These are phyloP conservation scores for Trypoxylon attenuatum DNA, from an alignment of 2,888 invertebrate genomes.

Conservation along the genomic window DNA sequence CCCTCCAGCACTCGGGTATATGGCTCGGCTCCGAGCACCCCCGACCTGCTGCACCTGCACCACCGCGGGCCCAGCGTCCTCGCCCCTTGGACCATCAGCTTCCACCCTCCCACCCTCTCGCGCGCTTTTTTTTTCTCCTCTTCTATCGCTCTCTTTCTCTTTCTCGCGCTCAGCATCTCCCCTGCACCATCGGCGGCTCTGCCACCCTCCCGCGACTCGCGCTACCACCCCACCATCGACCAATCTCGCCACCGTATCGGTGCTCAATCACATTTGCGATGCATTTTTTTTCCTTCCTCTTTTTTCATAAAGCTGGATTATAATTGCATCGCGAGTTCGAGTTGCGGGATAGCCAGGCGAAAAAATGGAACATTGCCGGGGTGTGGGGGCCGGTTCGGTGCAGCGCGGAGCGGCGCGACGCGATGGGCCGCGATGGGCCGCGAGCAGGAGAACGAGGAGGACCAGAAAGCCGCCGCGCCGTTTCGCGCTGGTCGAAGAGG, in stretches of 20 bases:
- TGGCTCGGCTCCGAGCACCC: conserved; percentile 43
- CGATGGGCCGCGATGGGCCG: neutral
- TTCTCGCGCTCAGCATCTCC: conserved; percentile 23
- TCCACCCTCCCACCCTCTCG: conserved; percentile 30
- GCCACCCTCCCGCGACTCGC: conserved; percentile 37
- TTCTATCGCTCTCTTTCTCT: conserved; percentile 12
- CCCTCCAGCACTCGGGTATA: conserved; percentile 42
- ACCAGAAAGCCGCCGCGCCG: conserved; percentile 30
- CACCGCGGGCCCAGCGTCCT: conserved; percentile 46
- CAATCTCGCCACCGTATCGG: conserved; percentile 73
- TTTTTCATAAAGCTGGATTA: conserved; percentile 74
- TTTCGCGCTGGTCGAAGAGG: conserved; percentile 32
- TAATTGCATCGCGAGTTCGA: conserved; percentile 73
- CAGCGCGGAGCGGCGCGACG: neutral
- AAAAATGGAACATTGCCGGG: conserved; percentile 65
- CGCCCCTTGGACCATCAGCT: conserved; percentile 28
- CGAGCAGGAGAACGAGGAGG: no score
- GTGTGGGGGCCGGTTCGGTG: conserved; percentile 39
- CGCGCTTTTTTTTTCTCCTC: conserved; percentile 5
- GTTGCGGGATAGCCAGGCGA: conserved; percentile 65
- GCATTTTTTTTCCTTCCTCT: conserved; percentile 69
- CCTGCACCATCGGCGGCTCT: conserved; percentile 24
- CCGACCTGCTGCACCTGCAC: conserved; percentile 35
- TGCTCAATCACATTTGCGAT: conserved; percentile 74
- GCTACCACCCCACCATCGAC: conserved; percentile 56